These are phyloP conservation scores for Acrocephalus arundinaceus DNA, from an alignment of 2,113 vertebrate genomes.

Conservation along the genomic window DNA sequence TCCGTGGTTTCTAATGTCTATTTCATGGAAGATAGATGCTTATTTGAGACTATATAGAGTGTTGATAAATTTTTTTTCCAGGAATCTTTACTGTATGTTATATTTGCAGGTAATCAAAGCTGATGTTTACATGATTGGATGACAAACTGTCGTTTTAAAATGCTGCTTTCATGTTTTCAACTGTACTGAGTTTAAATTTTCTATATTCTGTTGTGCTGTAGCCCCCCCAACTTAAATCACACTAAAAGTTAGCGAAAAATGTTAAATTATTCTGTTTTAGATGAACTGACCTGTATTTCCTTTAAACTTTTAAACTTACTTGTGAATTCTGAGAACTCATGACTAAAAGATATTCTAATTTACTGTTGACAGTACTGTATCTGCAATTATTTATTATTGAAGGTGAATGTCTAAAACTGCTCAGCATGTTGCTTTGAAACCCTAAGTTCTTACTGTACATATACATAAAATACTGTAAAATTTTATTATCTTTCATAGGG, in stretches of 20 bases:
- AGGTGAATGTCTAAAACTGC: neutral
- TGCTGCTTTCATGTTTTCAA: neutral
- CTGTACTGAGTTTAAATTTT: neutral
- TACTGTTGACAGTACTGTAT: neutral
- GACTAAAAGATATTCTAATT: neutral
- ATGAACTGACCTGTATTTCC: neutral
- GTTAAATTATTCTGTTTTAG: neutral
- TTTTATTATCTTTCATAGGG: conserved; percentile 70
- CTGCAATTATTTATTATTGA: neutral
- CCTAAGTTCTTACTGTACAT: neutral
- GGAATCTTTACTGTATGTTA: accelerated
- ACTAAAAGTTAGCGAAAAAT: neutral
- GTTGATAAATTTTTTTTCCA: neutral
- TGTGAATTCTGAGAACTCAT: neutral
- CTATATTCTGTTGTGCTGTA: neutral
- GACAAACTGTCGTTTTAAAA: neutral
- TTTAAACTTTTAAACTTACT: neutral
- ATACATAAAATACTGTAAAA: neutral
- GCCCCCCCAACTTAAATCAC: neutral
- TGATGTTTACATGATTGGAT: neutral
- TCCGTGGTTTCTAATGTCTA: neutral
- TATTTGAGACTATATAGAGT: neutral
- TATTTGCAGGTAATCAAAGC: neutral
- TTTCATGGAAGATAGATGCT: neutral
- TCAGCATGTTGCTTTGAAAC: neutral